A percentile compares a stretch with the other conserved stretches of the same genome.
phyloP scores from a whole-genome alignment of 2,888 invertebrate species.

The Periphyllus acericola region DNA sequence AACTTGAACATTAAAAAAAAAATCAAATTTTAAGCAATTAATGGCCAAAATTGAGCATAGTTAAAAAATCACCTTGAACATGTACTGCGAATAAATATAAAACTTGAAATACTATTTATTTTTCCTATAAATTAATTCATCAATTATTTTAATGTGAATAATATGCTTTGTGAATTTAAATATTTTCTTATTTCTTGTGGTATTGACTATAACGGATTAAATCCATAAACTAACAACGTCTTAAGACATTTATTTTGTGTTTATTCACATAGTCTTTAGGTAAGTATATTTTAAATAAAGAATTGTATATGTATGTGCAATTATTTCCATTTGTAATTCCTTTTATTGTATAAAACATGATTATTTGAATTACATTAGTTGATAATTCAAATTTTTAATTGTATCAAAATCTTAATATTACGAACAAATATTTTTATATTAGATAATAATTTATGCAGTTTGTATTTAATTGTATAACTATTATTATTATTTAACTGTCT shows the following conservation, averaged over 20 bases:
- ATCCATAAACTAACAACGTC: not conserved
- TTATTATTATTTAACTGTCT: not conserved
- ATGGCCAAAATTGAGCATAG: no score
- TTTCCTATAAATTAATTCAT: not conserved
- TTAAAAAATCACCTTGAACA: no score
- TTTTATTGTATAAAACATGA: not conserved
- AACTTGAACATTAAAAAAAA: no score
- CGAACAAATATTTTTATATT: no score
- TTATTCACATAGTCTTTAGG: not conserved
- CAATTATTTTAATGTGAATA: not conserved
- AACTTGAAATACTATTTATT: not conserved
- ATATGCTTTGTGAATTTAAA: not conserved
- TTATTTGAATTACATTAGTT: not conserved
- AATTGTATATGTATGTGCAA: not conserved
- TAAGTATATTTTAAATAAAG: conserved; percentile 45
- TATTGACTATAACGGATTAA: not conserved
- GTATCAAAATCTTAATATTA: not conserved
- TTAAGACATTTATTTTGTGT: conserved; percentile 3
- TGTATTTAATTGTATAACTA: no score
- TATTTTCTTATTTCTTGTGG: not conserved
- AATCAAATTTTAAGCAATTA: no score
- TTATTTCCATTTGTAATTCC: not conserved
- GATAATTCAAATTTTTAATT: not conserved
- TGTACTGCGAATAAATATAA: not conserved
- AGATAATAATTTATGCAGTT: no score